Evolutionary conservation across 2,113 vertebrate genomes (phyloP).

Genomic region (Sylvia atricapilla): DNA sequence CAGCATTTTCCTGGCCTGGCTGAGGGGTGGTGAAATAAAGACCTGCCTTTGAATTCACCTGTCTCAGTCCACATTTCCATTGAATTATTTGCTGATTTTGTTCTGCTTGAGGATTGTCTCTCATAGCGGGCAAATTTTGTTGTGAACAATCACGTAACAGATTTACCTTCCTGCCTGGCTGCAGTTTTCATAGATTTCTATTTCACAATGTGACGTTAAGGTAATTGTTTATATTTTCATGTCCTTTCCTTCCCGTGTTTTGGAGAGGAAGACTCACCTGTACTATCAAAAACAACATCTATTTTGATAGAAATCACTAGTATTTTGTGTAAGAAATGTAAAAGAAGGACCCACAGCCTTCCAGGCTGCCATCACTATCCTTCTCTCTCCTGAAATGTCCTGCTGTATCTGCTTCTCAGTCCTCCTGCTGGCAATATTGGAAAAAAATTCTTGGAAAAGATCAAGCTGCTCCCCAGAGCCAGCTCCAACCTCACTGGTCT

Average conservation of each 20-base stretch:
- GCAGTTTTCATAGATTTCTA: not conserved
- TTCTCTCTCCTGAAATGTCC: not conserved
- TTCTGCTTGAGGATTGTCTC: not conserved
- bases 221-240: not conserved
- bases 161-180: not conserved
- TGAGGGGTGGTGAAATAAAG: not conserved
- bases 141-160: not conserved
- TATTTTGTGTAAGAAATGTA: not conserved
- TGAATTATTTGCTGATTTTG: not conserved
- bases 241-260: not conserved
- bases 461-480: not conserved
- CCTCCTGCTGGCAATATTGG: not conserved
- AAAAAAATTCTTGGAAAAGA: not conserved
- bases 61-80: not conserved
- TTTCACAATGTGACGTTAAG: not conserved
- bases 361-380: not conserved
- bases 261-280: not conserved
- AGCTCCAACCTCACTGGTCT: not conserved
- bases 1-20: not conserved
- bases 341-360: not conserved
- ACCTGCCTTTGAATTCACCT: not conserved
- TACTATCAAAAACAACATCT: not conserved
- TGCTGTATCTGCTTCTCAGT: not conserved
- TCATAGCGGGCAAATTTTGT: rapidly evolving
- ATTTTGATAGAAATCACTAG: not conserved